Evolutionary conservation across 2,888 invertebrate genomes (phyloP), one percentile per base, ranked within the genome.

Genomic region (Drosophila neotestacea): DNA sequence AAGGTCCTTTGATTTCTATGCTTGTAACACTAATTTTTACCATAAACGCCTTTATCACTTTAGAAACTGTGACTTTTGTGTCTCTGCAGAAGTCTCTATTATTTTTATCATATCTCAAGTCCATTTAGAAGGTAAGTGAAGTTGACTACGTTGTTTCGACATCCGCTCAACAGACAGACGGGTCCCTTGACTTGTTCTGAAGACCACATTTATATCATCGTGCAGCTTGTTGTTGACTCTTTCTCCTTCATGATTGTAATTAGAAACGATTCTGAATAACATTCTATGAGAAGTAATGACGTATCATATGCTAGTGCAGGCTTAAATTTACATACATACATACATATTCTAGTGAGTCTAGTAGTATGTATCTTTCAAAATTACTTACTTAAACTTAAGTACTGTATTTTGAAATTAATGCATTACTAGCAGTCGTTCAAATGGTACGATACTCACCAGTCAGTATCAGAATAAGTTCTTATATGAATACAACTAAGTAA

Each of bases 251-350:
- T 48, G 32, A n/a, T 36, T 52, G 32, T 36, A 58, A 41, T 34
- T 50, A 59, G 39, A 50, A 46, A 27, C 38, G 42, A 71, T 41
- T 47, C 60, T 44, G 42, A 59, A 61, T 52, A 44, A 34, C 32
- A 47, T 46, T 27, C 52, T 28, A 16, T 77, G 70, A 58, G 39
- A 47, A 34, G 28, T 64, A 50, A 50, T 54, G n/a, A 50, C 34
- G 27, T 60, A 72, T 22, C 6, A 42, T 64, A 76, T 70, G 63
- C 69, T 80, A 83, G 81, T 56, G n/a, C 81, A 84, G 83, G 77
- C 52, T 48, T 64, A 86, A 68, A 58, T 58, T 13, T 44, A 55
- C 2, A 44, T 36, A 36, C 52, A 38, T 68, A 74, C 48, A 46
- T 62, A 22, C 22, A 22, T 22, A 22, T 22, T 22, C 69, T 83